phyloP scores from a whole-genome alignment of 2,113 vertebrate genomes.

The Brachyhypopomus occidentalis region DNA sequence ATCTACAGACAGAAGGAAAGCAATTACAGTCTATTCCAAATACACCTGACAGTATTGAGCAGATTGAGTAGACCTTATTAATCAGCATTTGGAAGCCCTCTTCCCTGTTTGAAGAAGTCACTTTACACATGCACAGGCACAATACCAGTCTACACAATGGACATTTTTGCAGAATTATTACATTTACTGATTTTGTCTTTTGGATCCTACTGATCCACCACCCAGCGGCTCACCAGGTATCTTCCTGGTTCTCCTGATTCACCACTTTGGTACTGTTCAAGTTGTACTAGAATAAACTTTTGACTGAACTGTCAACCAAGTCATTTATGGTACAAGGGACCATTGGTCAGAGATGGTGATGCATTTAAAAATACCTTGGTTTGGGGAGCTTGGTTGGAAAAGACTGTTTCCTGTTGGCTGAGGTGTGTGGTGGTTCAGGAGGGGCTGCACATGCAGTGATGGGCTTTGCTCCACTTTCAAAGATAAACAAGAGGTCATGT shows the following conservation, averaged over 20 bases:
- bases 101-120: background rate
- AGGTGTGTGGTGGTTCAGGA: conserved; percentile 16
- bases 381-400: background rate
- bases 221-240: no score
- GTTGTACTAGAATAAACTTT: no score
- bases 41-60: background rate
- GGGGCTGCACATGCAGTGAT: conserved; percentile 39
- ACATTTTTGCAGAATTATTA: no score
- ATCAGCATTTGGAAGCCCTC: no score
- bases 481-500: conserved; percentile 6
- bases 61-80: background rate
- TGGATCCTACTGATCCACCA: no score
- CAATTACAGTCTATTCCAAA: background rate
- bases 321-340: background rate
- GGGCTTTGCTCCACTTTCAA: conserved; percentile 38
- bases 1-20: conserved; percentile 33
- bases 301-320: background rate
- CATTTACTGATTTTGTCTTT: no score
- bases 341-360: background rate
- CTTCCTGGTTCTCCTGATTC: no score
- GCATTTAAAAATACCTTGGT: conserved; percentile 32
- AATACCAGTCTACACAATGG: no score
- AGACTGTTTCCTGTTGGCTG: conserved; percentile 23
- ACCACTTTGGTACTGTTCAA: no score
- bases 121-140: no score